phyloP scores from a whole-genome alignment of 2,888 invertebrate genomes.

The Smittia sp. region DNA sequence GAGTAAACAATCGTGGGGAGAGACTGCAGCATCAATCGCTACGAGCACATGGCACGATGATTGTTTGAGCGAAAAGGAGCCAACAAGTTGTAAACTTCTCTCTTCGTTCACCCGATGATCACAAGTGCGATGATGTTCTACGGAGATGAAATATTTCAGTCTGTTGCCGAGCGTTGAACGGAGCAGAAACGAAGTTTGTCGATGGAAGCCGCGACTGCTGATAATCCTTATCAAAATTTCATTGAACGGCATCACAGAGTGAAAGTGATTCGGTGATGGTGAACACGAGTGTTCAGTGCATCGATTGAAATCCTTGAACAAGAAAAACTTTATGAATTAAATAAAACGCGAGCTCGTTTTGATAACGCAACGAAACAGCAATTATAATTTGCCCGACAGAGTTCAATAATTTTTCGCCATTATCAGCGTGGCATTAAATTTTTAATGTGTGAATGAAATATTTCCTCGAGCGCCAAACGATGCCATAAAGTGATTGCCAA shows the following conservation, averaged over 20 bases:
- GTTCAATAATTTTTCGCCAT: constrained; percentile 27
- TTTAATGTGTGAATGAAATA: constrained; percentile 14
- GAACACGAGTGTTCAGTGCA: no score
- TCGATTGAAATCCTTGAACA: no score
- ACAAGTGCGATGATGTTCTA: not conserved
- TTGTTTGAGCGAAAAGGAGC: constrained; percentile 26
- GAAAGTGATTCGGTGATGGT: no score
- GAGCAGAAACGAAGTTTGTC: not conserved
- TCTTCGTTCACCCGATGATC: no score
- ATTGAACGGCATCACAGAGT: no score
- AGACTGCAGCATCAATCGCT: not conserved
- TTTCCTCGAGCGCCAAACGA: not conserved
- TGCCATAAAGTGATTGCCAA: not conserved
- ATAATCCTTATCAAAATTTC: no score
- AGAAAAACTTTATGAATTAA: no score
- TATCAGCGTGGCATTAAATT: constrained; percentile 18
- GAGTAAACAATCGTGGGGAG: no score
- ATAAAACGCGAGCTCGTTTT: not conserved
- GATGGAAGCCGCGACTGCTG: no score
- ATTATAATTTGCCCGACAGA: constrained; percentile 25
- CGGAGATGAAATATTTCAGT: not conserved
- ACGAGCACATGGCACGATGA: constrained; percentile 12
- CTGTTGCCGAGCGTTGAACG: not conserved
- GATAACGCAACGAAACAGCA: not conserved
- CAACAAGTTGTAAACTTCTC: constrained; percentile 10